Conservation (phyloP, 2,797 vertebrate species). For the Mus spretus region DNA sequence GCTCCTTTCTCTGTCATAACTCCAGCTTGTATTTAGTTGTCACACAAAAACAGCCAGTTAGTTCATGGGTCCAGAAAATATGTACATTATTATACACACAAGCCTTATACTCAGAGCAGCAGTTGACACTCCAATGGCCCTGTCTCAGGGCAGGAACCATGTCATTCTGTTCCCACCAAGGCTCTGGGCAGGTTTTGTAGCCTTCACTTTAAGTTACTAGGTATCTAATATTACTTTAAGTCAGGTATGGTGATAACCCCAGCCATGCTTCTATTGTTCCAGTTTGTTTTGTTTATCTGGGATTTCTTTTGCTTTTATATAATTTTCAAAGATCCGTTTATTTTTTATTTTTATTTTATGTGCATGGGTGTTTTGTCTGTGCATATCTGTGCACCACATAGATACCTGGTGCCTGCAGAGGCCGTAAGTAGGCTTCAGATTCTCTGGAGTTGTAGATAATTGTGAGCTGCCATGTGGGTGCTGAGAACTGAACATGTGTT, state of each 20-base stretch:
- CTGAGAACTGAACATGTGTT: background rate
- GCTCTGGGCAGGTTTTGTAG: background rate
- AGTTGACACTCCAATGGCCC: too few relatives aligned
- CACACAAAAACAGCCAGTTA: too few relatives aligned
- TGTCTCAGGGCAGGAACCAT: too few relatives aligned
- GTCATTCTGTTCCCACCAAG: too few relatives aligned
- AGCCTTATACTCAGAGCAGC: too few relatives aligned
- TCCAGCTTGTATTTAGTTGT: too few relatives aligned
- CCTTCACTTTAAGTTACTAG: background rate
- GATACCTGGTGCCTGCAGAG: background rate
- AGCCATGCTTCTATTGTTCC: background rate
- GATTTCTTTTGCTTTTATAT: background rate
- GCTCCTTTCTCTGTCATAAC: too few relatives aligned
- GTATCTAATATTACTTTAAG: background rate
- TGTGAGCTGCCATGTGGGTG: background rate
- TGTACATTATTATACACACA: too few relatives aligned
- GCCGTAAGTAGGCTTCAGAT: background rate
- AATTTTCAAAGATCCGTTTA: background rate
- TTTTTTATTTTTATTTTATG: background rate
- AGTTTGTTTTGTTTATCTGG: background rate
- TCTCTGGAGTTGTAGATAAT: background rate
- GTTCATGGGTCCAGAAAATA: too few relatives aligned
- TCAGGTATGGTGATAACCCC: background rate
- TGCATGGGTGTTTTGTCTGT: too few relatives aligned
- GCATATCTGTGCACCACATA: background rate